These are phyloP conservation scores for Chamaetylas fuelleborni DNA, from an alignment of 2,113 vertebrate genomes.

Conservation along the genomic window DNA sequence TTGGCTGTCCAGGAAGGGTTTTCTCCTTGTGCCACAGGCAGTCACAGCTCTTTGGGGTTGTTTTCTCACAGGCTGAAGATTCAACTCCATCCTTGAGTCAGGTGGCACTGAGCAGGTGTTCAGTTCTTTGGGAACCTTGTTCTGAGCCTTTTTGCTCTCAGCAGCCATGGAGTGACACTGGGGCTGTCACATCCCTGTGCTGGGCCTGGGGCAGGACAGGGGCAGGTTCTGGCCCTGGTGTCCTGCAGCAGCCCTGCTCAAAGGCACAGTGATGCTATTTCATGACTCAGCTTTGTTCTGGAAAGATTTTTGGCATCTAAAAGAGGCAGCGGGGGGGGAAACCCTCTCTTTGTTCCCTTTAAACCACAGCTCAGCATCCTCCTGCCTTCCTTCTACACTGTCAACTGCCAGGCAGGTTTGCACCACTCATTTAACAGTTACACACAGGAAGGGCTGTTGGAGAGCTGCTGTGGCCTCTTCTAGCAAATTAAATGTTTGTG, in stretches of 20 bases:
- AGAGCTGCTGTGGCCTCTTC: background rate
- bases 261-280: rapidly evolving
- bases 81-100: background rate
- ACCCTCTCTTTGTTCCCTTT: background rate
- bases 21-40: background rate
- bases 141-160: background rate
- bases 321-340: background rate
- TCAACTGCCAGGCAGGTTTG: background rate
- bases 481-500: background rate
- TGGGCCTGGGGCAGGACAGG: background rate
- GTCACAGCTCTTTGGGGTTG: background rate
- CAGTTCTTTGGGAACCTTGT: background rate
- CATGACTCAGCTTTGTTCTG: background rate
- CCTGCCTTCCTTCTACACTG: background rate
- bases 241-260: background rate
- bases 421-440: background rate
- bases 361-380: background rate
- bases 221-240: background rate
- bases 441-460: background rate
- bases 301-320: background rate
- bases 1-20: background rate
- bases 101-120: background rate
- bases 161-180: background rate
- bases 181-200: background rate
- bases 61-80: background rate